Evolutionary conservation across 2,797 vertebrate genomes (phyloP).

Genomic region (Sebastiscus albofasciatus): DNA sequence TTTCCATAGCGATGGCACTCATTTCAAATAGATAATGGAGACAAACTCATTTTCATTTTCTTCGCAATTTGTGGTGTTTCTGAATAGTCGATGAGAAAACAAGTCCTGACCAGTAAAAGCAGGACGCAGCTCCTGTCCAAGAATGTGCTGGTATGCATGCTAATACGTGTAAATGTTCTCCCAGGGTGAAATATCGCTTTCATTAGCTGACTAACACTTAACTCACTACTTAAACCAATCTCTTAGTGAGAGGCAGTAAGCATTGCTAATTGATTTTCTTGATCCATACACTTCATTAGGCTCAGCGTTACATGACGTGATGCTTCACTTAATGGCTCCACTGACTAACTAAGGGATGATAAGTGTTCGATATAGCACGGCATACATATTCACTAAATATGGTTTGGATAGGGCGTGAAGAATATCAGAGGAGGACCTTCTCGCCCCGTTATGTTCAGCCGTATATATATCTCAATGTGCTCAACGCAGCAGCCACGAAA

Average conservation of each 20-base stretch:
- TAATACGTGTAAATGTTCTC: constrained; percentile 34
- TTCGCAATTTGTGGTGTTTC: not conserved
- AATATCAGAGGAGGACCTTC: not conserved
- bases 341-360: not conserved
- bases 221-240: constrained; percentile 45
- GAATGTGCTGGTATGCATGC: constrained; percentile 20
- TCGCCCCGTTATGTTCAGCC: not conserved
- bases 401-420: not conserved
- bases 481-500: constrained; percentile 9
- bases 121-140: not conserved
- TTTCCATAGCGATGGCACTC: not conserved
- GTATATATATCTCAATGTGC: not conserved
- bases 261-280: constrained; percentile 36
- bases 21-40: not conserved
- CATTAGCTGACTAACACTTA: constrained; percentile 70
- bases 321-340: constrained; percentile 5
- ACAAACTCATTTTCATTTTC: not conserved
- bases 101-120: not conserved
- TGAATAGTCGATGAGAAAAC: not conserved
- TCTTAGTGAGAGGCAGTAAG: constrained; percentile 15
- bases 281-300: constrained; percentile 41
- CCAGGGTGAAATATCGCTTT: constrained; percentile 63
- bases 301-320: constrained; percentile 4
- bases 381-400: not conserved
- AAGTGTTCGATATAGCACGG: not conserved